phyloP scores from a whole-genome alignment of 2,888 invertebrate genomes.

The Yponomeuta cagnagella region DNA sequence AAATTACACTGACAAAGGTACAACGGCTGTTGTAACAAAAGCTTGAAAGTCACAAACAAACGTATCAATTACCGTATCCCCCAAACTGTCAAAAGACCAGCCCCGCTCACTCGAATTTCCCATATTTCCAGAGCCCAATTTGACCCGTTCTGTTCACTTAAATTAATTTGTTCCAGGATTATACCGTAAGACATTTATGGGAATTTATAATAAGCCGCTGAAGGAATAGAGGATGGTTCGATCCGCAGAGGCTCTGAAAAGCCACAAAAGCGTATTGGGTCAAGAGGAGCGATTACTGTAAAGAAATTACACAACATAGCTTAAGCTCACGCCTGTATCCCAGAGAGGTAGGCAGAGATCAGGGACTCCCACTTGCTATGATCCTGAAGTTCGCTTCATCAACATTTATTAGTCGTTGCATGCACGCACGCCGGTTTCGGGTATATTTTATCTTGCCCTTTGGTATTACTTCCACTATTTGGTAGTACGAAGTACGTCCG shows the following conservation, averaged over 20 bases:
- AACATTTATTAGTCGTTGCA: no score
- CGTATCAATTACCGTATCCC: not conserved
- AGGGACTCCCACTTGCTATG: no score
- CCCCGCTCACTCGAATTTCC: not conserved
- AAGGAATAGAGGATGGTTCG: not conserved
- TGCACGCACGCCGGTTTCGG: no score
- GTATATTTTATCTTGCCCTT: no score
- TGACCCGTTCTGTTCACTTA: not conserved
- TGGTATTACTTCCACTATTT: no score
- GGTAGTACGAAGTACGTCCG: no score
- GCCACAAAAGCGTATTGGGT: not conserved
- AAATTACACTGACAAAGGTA: no score
- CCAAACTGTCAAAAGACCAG: not conserved
- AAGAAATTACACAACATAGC: not conserved
- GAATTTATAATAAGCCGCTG: conserved; percentile 6
- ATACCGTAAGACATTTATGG: conserved; percentile 5
- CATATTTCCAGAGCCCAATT: not conserved
- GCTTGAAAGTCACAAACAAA: not conserved
- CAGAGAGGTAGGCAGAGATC: no score
- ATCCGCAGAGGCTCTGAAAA: not conserved
- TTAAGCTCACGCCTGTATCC: not conserved
- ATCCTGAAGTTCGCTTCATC: no score
- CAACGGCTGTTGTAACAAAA: no score
- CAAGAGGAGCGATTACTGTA: not conserved
- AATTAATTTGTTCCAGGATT: not conserved